Percentiles rank a stretch among this genome's conserved stretches.
phyloP scores from a whole-genome alignment of 2,888 invertebrate genomes.

The Nemoura dubitans region DNA sequence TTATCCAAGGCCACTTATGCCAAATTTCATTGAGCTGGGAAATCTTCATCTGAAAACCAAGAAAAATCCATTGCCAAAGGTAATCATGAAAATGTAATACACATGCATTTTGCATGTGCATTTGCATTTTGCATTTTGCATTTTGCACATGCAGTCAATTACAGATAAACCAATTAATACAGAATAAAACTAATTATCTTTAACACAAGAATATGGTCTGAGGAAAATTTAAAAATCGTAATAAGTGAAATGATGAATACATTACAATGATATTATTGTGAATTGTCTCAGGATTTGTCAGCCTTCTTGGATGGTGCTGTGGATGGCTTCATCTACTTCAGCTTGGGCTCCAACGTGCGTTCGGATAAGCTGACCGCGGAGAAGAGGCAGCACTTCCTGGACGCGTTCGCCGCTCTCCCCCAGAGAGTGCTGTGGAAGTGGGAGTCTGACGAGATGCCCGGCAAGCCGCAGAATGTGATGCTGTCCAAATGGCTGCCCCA shows the following conservation, averaged over 20 bases:
- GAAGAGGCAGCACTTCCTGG: constrained; percentile 58
- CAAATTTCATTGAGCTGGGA: constrained; percentile 51
- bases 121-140: no score
- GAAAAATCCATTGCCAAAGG: constrained; percentile 34
- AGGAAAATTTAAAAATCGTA: no score
- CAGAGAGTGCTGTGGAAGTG: constrained; percentile 63
- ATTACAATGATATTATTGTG: no score
- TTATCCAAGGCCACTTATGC: constrained; percentile 47
- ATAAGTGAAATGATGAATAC: no score
- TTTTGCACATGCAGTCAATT: no score
- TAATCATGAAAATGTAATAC: no score
- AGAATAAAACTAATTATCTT: no score
- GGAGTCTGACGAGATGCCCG: constrained; percentile 58
- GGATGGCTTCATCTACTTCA: constrained; percentile 63
- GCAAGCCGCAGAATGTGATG: constrained; percentile 61
- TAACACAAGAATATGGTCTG: no score
- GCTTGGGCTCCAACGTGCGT: constrained; percentile 62
- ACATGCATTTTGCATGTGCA: no score
- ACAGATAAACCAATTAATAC: no score
- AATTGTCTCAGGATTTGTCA: constrained; percentile 41
- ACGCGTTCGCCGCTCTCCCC: constrained; percentile 59
- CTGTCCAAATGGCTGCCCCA: constrained; percentile 55
- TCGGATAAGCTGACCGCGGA: constrained; percentile 60
- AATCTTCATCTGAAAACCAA: constrained; percentile 25
- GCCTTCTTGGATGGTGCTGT: constrained; percentile 59